Base-by-base conservation (phyloP, 2,113 vertebrate species). In the Megalops atlanticus region DNA sequence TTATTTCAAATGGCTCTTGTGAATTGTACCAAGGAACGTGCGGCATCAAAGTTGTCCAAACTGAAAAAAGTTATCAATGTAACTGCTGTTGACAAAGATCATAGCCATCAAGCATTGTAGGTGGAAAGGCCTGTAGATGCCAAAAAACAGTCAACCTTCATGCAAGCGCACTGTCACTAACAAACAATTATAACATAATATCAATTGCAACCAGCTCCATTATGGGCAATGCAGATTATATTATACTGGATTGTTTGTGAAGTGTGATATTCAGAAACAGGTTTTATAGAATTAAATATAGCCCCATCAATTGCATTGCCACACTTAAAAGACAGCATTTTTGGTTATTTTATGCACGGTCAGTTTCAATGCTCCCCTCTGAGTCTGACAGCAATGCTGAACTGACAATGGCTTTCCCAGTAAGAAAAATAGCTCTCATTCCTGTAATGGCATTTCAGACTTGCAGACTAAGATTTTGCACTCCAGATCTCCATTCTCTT, bases 321-420 rank as follows among this genome's bases (percentile, higher is more conserved):
- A 31, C 84, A 79, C 86, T 82, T 78, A 85, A 85, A 76, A 80
- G 74, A 89, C 3, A 58, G 1, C 21, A 58, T 58, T 86, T 81
- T 89, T 88, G 80, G 74, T 80, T 81, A 89, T 91, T 92, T 92
- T 87, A 91, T 91, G 91, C 90, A 85, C 73, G 90, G 90, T 91
- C 91, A 85, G 77, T 90, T 92, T 85, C 70, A 69, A 91, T 92
- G 88, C 88, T 88, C 82, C 85, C 84, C 78, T 80, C 36, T 81
- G 89, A 87, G 33, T 33, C 83, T 79, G 89, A 87, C 89, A 38
- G 35, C 76, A 81, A 77, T 15, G 78, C 87, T 82, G 83, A 88
- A 89, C 89, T 87, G 88, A 88, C 87, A 88, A 81, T 70, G 81
- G 86, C 78, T 78, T 91, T 85, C 90, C n/a, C 33, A 27, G 45